These are phyloP conservation scores for Linepithema humile DNA, from an alignment of 1,140 invertebrate species.

Conservation along the genomic window DNA sequence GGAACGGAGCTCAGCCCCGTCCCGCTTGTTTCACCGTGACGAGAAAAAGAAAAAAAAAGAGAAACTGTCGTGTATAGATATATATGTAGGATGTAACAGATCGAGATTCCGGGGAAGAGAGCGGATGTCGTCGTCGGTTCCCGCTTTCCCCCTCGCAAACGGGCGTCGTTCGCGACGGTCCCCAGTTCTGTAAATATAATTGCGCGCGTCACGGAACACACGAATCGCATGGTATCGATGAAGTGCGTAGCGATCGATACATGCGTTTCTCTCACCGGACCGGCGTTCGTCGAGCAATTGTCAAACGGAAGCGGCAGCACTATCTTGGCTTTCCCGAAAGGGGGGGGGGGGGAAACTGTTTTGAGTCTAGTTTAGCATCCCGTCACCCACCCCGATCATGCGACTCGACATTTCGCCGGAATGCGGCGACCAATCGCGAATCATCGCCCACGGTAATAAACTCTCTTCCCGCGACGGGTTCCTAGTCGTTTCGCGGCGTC, in stretches of 20 bases:
- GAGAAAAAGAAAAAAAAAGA: too few species aligned
- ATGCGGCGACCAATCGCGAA: background rate
- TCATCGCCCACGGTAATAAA: background rate
- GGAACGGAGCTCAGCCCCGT: background rate
- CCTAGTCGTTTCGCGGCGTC: background rate
- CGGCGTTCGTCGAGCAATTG: background rate
- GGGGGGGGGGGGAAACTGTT: too few species aligned
- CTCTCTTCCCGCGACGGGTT: background rate
- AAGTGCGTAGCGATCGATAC: background rate
- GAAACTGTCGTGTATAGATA: background rate
- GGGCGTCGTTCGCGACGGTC: background rate
- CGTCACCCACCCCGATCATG: background rate
- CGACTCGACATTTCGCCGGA: background rate
- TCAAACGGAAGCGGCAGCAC: background rate
- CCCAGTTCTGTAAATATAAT: conserved; percentile 30
- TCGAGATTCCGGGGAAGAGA: background rate
- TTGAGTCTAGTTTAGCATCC: conserved; percentile 6
- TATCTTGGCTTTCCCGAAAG: background rate
- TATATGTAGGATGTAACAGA: background rate
- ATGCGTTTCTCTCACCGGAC: conserved; percentile 6
- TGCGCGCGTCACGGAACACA: background rate
- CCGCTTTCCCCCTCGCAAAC: background rate
- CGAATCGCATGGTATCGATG: background rate
- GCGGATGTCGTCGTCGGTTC: background rate
- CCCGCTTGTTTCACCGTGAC: background rate